A percentile compares a stretch with the other conserved stretches of the same genome.
Conservation (phyloP, 2,113 vertebrate species). For the Leptocoma aspasia region DNA sequence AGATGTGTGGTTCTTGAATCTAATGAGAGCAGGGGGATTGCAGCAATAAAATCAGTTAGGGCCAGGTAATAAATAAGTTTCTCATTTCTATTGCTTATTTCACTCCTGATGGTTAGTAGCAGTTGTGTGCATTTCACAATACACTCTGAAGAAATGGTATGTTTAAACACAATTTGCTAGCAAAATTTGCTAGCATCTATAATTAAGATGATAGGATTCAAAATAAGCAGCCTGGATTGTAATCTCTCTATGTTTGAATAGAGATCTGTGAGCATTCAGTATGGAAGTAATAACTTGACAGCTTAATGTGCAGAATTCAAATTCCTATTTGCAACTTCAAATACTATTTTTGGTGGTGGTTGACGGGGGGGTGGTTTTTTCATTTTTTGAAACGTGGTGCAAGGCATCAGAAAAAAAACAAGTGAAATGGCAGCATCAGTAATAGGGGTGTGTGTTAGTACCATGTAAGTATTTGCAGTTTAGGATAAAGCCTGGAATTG, state of each 20-base stretch:
- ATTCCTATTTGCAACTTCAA: background rate
- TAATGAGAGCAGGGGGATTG: background rate
- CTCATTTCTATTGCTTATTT: background rate
- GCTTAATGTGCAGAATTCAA: background rate
- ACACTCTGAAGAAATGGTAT: background rate
- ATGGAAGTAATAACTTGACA: background rate
- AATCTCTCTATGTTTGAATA: background rate
- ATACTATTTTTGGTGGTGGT: background rate
- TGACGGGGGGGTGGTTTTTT: background rate
- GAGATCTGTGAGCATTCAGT: background rate
- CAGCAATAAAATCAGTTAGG: background rate
- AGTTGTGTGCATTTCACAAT: background rate
- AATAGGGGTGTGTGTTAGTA: background rate
- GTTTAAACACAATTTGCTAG: background rate
- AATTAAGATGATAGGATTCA: background rate
- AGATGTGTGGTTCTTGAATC: background rate
- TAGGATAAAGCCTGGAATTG: background rate
- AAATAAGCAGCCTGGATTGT: slow-evolving; percentile 4
- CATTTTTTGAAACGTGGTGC: background rate
- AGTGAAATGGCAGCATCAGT: background rate
- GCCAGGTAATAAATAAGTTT: background rate
- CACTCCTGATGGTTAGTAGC: background rate
- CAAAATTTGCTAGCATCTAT: background rate
- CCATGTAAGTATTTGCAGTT: background rate
- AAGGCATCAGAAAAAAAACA: background rate